phyloP scores from a whole-genome alignment of 2,888 invertebrate species.

The Coelinius sp. region DNA sequence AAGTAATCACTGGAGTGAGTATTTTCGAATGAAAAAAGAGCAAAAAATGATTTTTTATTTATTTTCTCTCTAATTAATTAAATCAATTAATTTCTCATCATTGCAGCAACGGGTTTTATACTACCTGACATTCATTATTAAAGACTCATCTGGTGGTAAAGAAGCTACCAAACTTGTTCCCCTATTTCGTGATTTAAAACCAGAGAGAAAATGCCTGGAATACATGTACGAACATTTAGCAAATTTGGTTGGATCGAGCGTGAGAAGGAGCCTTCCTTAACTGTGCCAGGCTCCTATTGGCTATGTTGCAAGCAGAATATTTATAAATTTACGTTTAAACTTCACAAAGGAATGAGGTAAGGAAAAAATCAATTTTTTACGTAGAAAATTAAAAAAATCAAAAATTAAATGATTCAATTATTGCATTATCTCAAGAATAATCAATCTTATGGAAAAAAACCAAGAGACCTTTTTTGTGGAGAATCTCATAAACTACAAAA shows the following conservation, averaged over 20 bases:
- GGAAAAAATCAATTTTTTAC: neutral
- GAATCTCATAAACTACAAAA: neutral
- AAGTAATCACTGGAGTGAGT: conserved; percentile 66
- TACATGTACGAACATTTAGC: conserved; percentile 67
- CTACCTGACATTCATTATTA: conserved; percentile 63
- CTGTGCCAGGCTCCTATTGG: conserved; percentile 68
- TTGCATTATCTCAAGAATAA: no score
- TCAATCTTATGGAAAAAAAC: no score
- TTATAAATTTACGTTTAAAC: conserved; percentile 66
- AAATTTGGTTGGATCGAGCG: conserved; percentile 62
- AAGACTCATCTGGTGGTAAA: conserved; percentile 55
- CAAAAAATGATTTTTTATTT: neutral
- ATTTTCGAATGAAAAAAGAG: neutral
- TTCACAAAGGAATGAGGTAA: conserved; percentile 60
- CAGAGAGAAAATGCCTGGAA: conserved; percentile 69
- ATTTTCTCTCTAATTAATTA: neutral
- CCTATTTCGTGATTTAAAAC: conserved; percentile 64
- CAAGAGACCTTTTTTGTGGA: neutral
- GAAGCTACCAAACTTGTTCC: conserved; percentile 62
- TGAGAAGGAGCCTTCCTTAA: conserved; percentile 58
- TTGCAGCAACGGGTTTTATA: conserved; percentile 67
- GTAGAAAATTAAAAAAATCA: neutral
- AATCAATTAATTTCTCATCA: no score
- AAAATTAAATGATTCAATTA: neutral
- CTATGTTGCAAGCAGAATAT: conserved; percentile 65